Base-by-base conservation (phyloP, 1,140 invertebrate species). In the Cataglyphis hispanica region DNA sequence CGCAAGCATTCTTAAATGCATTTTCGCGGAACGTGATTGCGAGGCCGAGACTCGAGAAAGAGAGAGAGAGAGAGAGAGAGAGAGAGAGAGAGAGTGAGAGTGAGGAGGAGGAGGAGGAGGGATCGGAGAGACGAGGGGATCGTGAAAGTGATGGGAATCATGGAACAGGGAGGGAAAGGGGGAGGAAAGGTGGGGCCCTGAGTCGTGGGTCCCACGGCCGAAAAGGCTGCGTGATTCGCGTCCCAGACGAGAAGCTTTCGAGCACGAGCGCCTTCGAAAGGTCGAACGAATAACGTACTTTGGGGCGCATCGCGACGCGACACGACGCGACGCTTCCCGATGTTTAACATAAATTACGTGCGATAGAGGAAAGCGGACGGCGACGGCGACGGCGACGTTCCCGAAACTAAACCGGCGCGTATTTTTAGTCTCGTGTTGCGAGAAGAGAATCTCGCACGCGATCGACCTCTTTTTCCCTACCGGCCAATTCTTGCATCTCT, bases 141-240 rank as follows among this genome's bases (percentile, higher is more conserved):
- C 58, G 63, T 27, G 74, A 69, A 50, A 63, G 74, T 64, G 53
- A 77, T 69, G 70, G 63, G 80, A 63, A 77, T 75, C 64, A 70
- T 50, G 84, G 50, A 53, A 78, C 64, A 37, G 72, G 13, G 43
- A 3, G 11, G 43, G 13, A 13, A 85, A 58, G 53, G 66, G 46
- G 86, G 60, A 75, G 40, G 58, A 58, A 81, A 67, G 66, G 75
- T 67, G 77, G 64, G 66, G 77, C 75, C 56, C 66, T 37, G 81
- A 89, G 53, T 78, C 85, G 88, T 89, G 89, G 78, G 90, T 92
- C 91, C 89, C 91, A 92, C 91, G 91, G 86, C 90, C 91, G 87
- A 92, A 92, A 91, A 92, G 89, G 87, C 90, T 92, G 91, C 91
- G 91, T 92, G 91, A 92, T 92, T 92, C 91, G 91, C 91, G 86